These are phyloP conservation scores for Passer montanus DNA, from an alignment of 2,113 vertebrate genomes.

Conservation along the genomic window DNA sequence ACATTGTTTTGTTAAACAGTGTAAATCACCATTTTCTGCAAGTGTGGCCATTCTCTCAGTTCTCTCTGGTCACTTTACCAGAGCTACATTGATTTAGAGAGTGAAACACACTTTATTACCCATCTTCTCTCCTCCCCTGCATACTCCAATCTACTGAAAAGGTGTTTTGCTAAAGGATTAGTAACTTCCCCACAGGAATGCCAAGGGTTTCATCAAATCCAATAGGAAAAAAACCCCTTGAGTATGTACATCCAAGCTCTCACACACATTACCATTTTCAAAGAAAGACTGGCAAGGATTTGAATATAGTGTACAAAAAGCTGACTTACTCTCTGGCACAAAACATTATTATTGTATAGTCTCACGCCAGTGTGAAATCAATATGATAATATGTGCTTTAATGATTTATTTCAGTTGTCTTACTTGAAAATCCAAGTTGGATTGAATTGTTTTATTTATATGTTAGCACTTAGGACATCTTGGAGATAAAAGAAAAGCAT, in stretches of 20 bases:
- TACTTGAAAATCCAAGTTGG: background rate
- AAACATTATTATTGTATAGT: background rate
- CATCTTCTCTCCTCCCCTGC: background rate
- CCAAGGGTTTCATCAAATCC: background rate
- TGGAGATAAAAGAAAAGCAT: background rate
- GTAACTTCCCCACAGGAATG: background rate
- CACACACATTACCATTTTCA: background rate
- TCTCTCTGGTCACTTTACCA: background rate
- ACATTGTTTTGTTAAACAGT: background rate
- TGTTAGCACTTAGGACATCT: background rate
- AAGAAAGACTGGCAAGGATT: background rate
- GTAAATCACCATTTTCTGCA: background rate
- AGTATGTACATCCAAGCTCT: background rate
- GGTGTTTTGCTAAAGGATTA: background rate
- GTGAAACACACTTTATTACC: background rate
- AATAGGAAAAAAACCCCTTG: fast-evolving
- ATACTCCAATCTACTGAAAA: background rate
- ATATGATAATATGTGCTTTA: background rate
- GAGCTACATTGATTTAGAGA: background rate
- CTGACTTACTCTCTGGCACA: background rate
- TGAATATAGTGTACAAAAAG: background rate
- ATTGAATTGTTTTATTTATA: background rate
- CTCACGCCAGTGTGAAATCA: background rate
- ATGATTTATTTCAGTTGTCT: conserved; percentile 3
- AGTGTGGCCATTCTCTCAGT: background rate